Base-by-base conservation (phyloP, 1,140 invertebrate species). In the Augochlora pura region DNA sequence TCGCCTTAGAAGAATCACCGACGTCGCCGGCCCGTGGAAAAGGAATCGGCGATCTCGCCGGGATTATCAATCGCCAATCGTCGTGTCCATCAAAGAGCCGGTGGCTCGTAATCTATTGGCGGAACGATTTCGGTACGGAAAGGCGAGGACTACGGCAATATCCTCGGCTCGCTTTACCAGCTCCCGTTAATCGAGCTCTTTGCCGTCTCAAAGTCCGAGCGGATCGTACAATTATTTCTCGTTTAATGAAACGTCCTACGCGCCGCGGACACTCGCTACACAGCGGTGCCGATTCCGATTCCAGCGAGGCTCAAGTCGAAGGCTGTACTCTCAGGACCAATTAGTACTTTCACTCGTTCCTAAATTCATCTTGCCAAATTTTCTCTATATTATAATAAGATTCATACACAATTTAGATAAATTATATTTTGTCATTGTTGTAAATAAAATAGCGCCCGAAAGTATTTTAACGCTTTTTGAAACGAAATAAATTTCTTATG, bases 61-160 rank as follows among this genome's bases (percentile, higher is more conserved):
- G 63, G 75, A 79, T 82, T 76, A 72, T 82, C 75, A 75, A 82
- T 82, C 63, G 71, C 21, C 65, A 79, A 76, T 67, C 67, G 67
- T 78, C 57, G 32, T 42, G 62, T 77, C 54, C 57, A 57, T 80
- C 62, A 39, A 38, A 39, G 12, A 14, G 21, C 49, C 23, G 2
- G 6, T 1, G 1, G 1, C 16, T 67, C 57, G 49, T 46, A 59
- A 78, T 78, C 27, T 12, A 59, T 65, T 27, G 46, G 74, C 23
- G 32, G 38, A 68, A 69, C 52, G 68, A 67, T 84, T 32, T 60
- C 23, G 32, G 46, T 59, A 39, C 67, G 18, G 18, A 16, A 25
- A 73, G 38, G 65, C 25, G 27, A 57, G 8, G 54, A 57, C 54
- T 21, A 57, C 21, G 54, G 54, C n/a, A 21, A n/a, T n/a, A 21